Evolutionary conservation across 2,113 vertebrate genomes (phyloP).

Genomic region (Dinomys branickii): DNA sequence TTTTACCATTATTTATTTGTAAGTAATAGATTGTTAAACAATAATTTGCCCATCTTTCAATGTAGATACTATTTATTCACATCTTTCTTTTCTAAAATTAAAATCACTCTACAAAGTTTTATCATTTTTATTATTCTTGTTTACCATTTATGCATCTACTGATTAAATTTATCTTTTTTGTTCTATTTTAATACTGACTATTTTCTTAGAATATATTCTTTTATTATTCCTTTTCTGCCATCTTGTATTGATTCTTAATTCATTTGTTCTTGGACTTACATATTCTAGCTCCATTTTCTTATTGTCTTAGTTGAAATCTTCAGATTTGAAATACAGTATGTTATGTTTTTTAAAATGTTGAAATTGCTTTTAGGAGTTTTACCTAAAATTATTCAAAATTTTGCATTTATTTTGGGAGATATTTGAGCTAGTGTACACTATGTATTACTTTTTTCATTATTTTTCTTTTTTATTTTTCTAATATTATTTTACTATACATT

Average conservation of each 20-base stretch:
- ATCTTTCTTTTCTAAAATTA: not conserved
- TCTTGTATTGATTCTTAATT: not conserved
- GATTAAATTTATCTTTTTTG: not conserved
- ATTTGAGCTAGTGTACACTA: not conserved
- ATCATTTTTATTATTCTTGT: not conserved
- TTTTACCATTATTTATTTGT: constrained; percentile 36
- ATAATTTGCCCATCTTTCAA: not conserved
- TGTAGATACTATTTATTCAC: not conserved
- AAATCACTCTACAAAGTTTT: constrained; percentile 13
- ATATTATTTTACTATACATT: not conserved
- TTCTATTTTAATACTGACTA: not conserved
- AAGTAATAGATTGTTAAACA: not conserved
- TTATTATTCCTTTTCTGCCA: not conserved
- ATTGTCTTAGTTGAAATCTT: not conserved
- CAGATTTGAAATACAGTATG: not conserved
- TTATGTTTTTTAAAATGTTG: not conserved
- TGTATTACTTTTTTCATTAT: not conserved
- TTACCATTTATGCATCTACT: not conserved
- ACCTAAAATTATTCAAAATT: not conserved
- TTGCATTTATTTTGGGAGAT: not conserved
- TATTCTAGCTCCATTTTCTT: not conserved
- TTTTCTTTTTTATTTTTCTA: no score
- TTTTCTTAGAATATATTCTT: constrained; percentile 25
- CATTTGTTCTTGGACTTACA: not conserved
- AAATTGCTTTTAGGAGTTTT: not conserved